A percentile compares a stretch with the other conserved stretches of the same genome.
Evolutionary conservation across 1,140 invertebrate species (phyloP).

Genomic region (Pteromalus puparum): DNA sequence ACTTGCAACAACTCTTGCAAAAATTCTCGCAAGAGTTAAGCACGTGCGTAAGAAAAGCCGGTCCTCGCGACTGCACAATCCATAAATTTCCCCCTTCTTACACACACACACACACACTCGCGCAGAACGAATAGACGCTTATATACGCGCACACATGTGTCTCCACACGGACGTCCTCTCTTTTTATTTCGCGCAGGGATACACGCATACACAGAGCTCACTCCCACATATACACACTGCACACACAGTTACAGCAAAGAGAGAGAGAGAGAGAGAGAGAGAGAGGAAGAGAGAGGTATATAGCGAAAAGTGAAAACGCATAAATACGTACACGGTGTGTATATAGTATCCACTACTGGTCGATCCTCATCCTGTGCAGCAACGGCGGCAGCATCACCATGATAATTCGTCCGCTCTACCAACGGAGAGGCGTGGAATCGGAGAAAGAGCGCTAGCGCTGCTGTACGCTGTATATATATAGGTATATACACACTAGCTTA

Average conservation of each 20-base stretch:
- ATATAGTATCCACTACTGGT: neutral
- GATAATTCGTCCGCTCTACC: no score
- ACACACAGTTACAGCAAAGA: no score
- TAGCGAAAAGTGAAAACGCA: neutral
- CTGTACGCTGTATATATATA: neutral
- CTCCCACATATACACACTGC: neutral
- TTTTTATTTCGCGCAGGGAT: no score
- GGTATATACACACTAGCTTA: neutral
- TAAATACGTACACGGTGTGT: constrained; percentile 52
- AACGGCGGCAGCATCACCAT: constrained; percentile 40
- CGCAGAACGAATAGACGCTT: neutral
- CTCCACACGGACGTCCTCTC: no score
- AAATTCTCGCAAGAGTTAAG: neutral
- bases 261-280: no score
- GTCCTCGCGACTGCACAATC: constrained; percentile 26
- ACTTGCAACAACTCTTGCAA: neutral
- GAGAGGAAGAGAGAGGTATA: neutral
- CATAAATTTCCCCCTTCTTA: constrained; percentile 3
- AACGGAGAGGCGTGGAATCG: neutral
- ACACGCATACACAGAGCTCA: neutral
- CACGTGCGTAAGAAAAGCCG: constrained; percentile 38
- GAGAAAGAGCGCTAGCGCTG: neutral
- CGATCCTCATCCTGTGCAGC: constrained; percentile 14
- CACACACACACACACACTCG: neutral
- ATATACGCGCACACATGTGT: no score